Percentiles rank a stretch among this genome's conserved stretches.
Conservation (phyloP, 1,140 invertebrate genomes). For the Telenomus remus region DNA sequence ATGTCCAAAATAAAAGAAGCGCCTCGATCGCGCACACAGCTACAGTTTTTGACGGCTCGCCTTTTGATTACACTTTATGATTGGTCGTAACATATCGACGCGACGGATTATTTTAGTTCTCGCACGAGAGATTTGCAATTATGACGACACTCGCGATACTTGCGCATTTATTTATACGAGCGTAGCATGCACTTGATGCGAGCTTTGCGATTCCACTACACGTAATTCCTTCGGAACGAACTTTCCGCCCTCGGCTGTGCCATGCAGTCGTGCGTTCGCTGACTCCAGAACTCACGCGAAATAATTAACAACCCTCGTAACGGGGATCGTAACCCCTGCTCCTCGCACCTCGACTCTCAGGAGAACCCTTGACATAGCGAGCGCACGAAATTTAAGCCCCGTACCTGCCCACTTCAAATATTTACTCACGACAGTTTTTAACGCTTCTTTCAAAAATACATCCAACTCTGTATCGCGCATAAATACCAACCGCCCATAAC, state of each 20-base stretch:
- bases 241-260: conserved; percentile 35
- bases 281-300: conserved; percentile 67
- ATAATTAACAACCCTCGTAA: conserved; percentile 71
- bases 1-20: conserved; percentile 44
- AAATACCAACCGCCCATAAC: conserved; percentile 40
- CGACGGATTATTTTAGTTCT: conserved; percentile 47
- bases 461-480: conserved; percentile 12
- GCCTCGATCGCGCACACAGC: not conserved
- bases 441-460: conserved; percentile 55
- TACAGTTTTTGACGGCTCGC: not conserved
- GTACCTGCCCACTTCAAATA: conserved; percentile 59
- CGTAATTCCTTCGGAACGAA: conserved; percentile 54
- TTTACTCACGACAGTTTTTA: conserved; percentile 57
- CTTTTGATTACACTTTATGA: conserved; percentile 48
- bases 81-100: conserved; percentile 43
- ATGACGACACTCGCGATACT: conserved; percentile 49
- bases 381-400: conserved; percentile 54
- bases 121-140: conserved; percentile 50
- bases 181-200: conserved; percentile 43
- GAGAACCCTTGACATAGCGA: conserved; percentile 52
- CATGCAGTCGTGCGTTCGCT: conserved; percentile 57
- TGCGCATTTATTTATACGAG: conserved; percentile 53
- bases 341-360: conserved; percentile 32
- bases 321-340: conserved; percentile 47
- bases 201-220: conserved; percentile 54